A percentile compares a stretch with the other conserved stretches of the same genome.
Conservation (phyloP, 1,140 invertebrate genomes). For the Mycetomoellerius zeteki region DNA sequence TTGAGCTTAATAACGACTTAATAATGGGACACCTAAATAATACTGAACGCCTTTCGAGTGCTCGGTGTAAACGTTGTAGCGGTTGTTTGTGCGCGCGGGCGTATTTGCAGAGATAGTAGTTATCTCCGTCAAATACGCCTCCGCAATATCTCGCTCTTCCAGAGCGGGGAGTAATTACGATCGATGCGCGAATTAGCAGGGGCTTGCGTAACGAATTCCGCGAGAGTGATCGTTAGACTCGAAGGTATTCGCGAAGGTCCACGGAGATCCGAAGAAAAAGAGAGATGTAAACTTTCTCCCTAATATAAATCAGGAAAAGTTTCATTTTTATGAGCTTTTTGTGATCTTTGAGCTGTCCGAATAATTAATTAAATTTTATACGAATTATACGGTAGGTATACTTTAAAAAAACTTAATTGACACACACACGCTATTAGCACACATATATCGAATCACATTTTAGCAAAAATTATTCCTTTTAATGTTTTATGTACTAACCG, state of each 20-base stretch:
- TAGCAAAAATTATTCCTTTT: not conserved
- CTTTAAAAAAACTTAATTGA: not conserved
- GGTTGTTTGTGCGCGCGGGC: constrained; percentile 16
- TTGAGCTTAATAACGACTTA: not conserved
- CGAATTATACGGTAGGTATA: not conserved
- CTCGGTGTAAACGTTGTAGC: constrained; percentile 15
- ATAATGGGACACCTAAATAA: constrained; percentile 19
- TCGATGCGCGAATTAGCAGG: constrained; percentile 49
- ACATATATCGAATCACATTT: not conserved
- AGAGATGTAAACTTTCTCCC: not conserved
- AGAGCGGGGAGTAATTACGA: constrained; percentile 47
- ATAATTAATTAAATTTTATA: not conserved
- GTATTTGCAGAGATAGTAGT: constrained; percentile 58
- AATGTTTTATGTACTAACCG: not conserved
- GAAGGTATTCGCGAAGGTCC: not conserved
- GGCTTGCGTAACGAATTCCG: constrained; percentile 39
- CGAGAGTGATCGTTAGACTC: not conserved
- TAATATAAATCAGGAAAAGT: not conserved
- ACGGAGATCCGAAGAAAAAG: not conserved
- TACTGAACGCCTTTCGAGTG: not conserved
- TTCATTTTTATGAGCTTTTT: not conserved
- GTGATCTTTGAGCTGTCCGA: not conserved
- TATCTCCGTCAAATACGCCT: constrained; percentile 57
- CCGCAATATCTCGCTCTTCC: constrained; percentile 44
- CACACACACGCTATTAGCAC: too few relatives aligned